Conservation (phyloP, 2,797 vertebrate genomes). For the Lagorchestes hirsutus region DNA sequence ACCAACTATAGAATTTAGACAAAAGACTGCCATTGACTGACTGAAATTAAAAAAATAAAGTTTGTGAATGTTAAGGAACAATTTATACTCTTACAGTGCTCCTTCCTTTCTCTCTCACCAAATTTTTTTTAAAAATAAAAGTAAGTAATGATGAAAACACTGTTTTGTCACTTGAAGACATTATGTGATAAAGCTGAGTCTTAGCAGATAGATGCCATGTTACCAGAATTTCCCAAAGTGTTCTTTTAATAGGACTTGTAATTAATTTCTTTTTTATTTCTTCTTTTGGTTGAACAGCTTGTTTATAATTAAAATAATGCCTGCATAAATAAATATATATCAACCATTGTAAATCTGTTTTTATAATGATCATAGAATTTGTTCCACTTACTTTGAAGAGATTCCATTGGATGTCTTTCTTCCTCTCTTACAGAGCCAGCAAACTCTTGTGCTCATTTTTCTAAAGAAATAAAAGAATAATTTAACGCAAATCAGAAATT, state of each 20-base stretch:
- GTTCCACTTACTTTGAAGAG: slow-evolving; percentile 81
- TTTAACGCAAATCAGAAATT: slow-evolving; percentile 39
- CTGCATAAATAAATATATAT: background rate
- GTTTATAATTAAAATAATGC: background rate
- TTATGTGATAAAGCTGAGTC: background rate
- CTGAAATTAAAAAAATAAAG: background rate
- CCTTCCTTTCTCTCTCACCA: background rate
- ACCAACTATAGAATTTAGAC: background rate
- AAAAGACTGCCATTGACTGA: background rate
- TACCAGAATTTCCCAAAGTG: background rate
- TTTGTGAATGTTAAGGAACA: background rate
- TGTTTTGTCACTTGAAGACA: background rate
- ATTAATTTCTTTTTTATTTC: background rate
- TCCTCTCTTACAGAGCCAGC: slow-evolving; percentile 81
- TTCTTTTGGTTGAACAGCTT: slow-evolving; percentile 41
- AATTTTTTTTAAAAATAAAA: background rate
- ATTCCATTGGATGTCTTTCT: slow-evolving; percentile 69
- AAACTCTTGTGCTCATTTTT: slow-evolving; percentile 78
- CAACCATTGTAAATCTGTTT: slow-evolving; percentile 9
- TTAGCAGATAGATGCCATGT: background rate
- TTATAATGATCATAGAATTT: background rate
- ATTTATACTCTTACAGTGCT: background rate
- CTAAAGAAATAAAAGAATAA: slow-evolving; percentile 71
- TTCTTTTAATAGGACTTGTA: background rate
- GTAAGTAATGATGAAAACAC: background rate